Percentiles rank a stretch among this genome's conserved stretches.
These are phyloP conservation scores for Drosophila arawakana DNA, from an alignment of 1,140 invertebrate genomes.

Conservation along the genomic window DNA sequence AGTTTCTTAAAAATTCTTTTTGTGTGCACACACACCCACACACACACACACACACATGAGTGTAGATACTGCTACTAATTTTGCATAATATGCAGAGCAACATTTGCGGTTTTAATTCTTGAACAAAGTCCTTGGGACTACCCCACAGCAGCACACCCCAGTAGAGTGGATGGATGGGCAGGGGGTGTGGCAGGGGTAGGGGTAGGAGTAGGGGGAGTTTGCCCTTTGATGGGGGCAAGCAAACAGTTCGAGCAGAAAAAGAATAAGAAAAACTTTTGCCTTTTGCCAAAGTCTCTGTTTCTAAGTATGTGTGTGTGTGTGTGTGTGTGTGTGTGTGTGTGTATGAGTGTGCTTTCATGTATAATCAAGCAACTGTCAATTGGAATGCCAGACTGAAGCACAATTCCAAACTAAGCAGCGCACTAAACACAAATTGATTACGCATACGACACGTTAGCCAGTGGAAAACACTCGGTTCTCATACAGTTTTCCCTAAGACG, in stretches of 20 bases:
- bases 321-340: not conserved
- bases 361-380: conserved; percentile 22
- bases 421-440: not conserved
- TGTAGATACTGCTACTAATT: conserved; percentile 53
- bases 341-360: not conserved
- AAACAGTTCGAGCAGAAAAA: conserved; percentile 52
- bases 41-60: conserved; percentile 24
- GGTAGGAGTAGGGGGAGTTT: not conserved
- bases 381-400: conserved; percentile 1
- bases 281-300: not conserved
- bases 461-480: not conserved
- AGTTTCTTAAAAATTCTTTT: conserved; percentile 79
- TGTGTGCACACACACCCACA: conserved; percentile 51
- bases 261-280: conserved; percentile 48
- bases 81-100: conserved; percentile 75
- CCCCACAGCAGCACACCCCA: not conserved
- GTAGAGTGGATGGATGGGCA: not conserved
- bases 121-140: conserved; percentile 42
- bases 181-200: not conserved
- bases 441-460: conserved; percentile 20
- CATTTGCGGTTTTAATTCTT: conserved; percentile 81
- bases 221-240: conserved; percentile 42
- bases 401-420: not conserved
- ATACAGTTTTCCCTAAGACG: too few relatives aligned
- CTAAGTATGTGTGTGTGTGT: conserved; percentile 1